A percentile compares a stretch with the other conserved stretches of the same genome.
Evolutionary conservation across 2,113 vertebrate species (phyloP).

Genomic region (Hippocampus comes): DNA sequence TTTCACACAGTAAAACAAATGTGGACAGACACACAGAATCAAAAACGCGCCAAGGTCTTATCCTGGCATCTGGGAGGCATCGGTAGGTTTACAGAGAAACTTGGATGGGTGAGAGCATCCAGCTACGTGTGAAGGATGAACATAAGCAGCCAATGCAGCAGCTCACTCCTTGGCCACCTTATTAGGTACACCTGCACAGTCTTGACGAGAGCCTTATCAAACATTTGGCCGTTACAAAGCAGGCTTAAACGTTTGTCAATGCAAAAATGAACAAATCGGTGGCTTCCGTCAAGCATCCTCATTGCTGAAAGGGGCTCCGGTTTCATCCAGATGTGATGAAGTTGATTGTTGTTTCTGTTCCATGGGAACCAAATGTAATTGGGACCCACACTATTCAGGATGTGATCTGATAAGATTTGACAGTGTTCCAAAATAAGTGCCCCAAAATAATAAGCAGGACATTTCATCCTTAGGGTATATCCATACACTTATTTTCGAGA

Average conservation of each 20-base stretch:
- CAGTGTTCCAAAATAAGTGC: neutral
- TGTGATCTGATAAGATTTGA: neutral
- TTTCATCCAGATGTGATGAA: neutral
- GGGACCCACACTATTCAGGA: neutral
- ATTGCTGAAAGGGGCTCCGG: neutral
- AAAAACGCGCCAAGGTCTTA: too few relatives aligned
- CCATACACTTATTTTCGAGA: neutral
- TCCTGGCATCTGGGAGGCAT: too few relatives aligned
- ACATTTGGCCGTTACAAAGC: neutral
- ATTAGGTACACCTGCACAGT: neutral
- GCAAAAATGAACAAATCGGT: neutral
- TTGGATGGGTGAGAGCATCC: conserved; percentile 38
- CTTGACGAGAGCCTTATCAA: neutral
- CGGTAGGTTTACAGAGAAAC: neutral
- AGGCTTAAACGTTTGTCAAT: too few relatives aligned
- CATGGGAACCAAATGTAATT: neutral
- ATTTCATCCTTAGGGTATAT: neutral
- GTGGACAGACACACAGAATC: conserved; percentile 21
- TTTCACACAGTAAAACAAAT: conserved; percentile 20
- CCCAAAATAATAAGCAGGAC: neutral
- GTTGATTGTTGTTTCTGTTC: neutral
- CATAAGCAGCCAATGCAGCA: conserved; percentile 52
- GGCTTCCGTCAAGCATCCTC: neutral
- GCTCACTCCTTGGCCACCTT: neutral
- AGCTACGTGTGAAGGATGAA: conserved; percentile 41